A percentile compares a stretch with the other conserved stretches of the same genome.
These are phyloP conservation scores for Eledona agricola DNA, from an alignment of 2,888 invertebrate genomes.

Conservation along the genomic window DNA sequence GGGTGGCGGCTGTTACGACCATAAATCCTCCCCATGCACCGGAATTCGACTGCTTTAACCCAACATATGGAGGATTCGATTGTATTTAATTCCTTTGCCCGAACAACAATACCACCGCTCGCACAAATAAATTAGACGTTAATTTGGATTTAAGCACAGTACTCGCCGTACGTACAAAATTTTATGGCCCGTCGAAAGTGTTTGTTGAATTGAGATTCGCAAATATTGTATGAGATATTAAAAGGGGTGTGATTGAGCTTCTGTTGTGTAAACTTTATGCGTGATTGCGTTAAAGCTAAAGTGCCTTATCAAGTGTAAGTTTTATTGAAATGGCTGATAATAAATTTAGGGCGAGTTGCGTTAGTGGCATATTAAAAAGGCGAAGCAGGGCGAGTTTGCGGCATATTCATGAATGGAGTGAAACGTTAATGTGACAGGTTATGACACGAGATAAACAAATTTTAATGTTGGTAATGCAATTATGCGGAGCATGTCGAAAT, in stretches of 20 bases:
- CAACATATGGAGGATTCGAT: no score
- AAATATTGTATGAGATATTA: no score
- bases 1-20: constrained; percentile 48
- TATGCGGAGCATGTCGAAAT: constrained; percentile 26
- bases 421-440: constrained; percentile 30
- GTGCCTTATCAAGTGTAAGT: constrained; percentile 4
- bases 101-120: constrained; percentile 1
- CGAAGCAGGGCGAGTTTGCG: constrained; percentile 16
- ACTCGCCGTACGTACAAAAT: not conserved
- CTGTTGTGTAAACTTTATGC: no score
- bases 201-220: no score
- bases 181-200: not conserved
- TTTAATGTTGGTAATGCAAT: constrained; percentile 34
- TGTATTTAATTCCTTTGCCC: no score
- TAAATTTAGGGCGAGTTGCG: constrained; percentile 6
- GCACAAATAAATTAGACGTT: no score
- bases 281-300: no score
- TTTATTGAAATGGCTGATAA: constrained; percentile 1
- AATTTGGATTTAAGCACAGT: not conserved
- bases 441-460: constrained; percentile 33
- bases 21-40: constrained; percentile 50
- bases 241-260: no score
- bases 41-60: constrained; percentile 46
- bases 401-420: constrained; percentile 24
- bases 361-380: constrained; percentile 13